Base-by-base conservation (phyloP, 2,113 vertebrate species). In the Pipa parva region DNA sequence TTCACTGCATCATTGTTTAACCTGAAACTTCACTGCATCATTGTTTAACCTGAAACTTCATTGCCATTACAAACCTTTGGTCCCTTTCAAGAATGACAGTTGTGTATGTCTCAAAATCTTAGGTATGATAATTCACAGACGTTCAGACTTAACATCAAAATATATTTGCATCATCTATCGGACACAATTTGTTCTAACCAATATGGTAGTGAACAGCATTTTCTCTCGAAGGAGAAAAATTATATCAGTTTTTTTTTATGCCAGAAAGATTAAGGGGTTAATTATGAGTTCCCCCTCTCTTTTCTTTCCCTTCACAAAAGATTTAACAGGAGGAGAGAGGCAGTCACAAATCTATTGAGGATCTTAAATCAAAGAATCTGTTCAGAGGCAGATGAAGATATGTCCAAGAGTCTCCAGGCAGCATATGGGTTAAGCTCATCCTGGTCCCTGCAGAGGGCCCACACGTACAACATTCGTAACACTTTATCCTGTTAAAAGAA, bases 401-500 rank as follows among this genome's bases (percentile, higher is more conserved):
- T 88, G 80, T 99, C 97, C 73, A 98, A 78, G 0, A 99, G 84
- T 73, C 97, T 91, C 97, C 97, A 98, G 24, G 97, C 97, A 0
- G 89, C 87, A 0, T 91, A 82, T 0, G 95, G 95, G 78, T 98
- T 93, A 29, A 97, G 90, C 59, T 98, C 95, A 0, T 94, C 92
- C 81, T 96, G 96, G 80, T 99, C 95, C 37, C 95, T 83, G 85
- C 96, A 98, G 12, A 98, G 88, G 0, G 95, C 96, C 97, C 96
- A 99, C 52, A 97, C 93, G 0, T 98, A 95, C 76, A 96, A 89
- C 92, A 97, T 97, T 62, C 92, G 71, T 49, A 95, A 78, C 2
- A 99, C 96, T 80, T 97, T 97, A 17, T 92, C 93, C 97, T 99
- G 80, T n/a, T 12, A 28, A 12, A 28, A 48, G 28, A 45, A 7